Conservation (phyloP, 2,113 vertebrate species). For the Theristicus caerulescens region DNA sequence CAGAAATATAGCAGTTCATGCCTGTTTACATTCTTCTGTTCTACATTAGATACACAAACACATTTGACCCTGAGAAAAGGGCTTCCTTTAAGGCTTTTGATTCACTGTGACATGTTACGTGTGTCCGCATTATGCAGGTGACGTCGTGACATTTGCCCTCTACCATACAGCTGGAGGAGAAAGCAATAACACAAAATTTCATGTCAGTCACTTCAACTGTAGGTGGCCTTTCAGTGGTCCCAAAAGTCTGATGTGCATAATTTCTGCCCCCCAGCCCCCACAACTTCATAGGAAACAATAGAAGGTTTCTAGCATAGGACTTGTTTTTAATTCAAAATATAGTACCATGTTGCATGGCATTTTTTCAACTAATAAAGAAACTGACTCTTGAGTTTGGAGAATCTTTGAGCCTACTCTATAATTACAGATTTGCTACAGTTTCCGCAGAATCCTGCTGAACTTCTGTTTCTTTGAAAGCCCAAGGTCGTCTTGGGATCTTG, state of each 20-base stretch:
- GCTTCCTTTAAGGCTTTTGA: not conserved
- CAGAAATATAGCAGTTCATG: not conserved
- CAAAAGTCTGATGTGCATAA: not conserved
- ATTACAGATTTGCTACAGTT: not conserved
- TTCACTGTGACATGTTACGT: not conserved
- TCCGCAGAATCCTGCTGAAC: not conserved
- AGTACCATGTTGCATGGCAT: not conserved
- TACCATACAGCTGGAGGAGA: not conserved
- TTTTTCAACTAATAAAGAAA: not conserved
- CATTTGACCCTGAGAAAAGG: conserved; percentile 12
- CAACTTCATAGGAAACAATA: not conserved
- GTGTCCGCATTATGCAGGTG: not conserved
- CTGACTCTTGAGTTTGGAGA: not conserved
- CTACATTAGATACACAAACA: not conserved
- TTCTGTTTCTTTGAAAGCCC: not conserved
- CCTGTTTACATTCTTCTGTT: conserved; percentile 25
- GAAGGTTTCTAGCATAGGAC: not conserved
- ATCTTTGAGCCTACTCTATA: not conserved
- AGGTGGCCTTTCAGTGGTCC: not conserved
- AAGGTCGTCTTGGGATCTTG: not conserved
- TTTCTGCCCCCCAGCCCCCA: rapidly evolving
- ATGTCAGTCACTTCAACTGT: not conserved
- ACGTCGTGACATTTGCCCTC: not conserved
- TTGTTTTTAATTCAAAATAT: not conserved
- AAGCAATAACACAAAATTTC: not conserved